Conservation (phyloP, 2,113 vertebrate species). For the Laticauda colubrina region DNA sequence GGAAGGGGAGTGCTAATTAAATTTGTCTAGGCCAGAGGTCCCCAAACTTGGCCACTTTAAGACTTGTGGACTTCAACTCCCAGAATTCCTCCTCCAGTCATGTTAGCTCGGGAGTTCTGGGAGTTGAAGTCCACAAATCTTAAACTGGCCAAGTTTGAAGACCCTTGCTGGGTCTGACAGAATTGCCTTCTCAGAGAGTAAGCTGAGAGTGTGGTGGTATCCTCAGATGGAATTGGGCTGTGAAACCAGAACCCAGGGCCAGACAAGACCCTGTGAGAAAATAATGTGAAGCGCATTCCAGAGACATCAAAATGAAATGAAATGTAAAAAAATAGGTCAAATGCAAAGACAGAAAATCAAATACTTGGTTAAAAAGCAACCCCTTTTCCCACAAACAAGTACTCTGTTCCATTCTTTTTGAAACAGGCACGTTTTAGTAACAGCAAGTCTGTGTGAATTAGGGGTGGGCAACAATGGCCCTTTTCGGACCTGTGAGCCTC, state of each 20-base stretch:
- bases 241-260: not conserved
- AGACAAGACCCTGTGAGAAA: not conserved
- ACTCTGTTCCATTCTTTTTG: not conserved
- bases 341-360: not conserved
- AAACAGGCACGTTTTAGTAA: not conserved
- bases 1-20: constrained; percentile 29
- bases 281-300: not conserved
- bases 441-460: not conserved
- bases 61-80: no score
- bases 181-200: not conserved
- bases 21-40: not conserved
- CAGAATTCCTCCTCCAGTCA: no score
- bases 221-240: not conserved
- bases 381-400: not conserved
- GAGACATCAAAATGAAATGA: not conserved
- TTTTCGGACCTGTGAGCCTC: not conserved
- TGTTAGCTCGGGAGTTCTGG: no score
- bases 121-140: not conserved
- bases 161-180: not conserved
- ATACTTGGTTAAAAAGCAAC: no score
- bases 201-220: not conserved
- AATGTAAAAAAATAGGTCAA: not conserved
- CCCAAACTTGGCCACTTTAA: no score
- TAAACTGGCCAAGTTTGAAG: no score
- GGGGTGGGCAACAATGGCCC: not conserved